Conservation (phyloP, 2,113 vertebrate genomes). For the Butastur rufipennis region DNA sequence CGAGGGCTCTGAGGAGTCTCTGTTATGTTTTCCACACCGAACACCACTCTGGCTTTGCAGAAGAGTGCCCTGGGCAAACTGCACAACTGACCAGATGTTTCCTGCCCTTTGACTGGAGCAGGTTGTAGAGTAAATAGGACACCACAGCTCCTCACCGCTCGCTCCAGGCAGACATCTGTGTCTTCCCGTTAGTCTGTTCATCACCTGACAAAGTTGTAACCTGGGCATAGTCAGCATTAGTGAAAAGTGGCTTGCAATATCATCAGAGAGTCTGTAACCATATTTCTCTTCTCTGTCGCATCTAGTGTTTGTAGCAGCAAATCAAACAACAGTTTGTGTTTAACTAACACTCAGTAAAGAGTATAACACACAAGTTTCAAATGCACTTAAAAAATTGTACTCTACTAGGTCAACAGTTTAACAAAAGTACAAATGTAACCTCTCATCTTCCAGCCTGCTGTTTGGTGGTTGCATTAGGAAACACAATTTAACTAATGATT, state of each 20-base stretch:
- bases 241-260: not conserved
- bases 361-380: not conserved
- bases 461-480: not conserved
- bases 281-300: not conserved
- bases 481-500: not conserved
- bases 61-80: not conserved
- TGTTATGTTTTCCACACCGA: not conserved
- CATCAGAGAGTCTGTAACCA: not conserved
- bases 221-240: not conserved
- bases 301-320: not conserved
- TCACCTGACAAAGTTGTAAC: not conserved
- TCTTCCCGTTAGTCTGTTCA: not conserved
- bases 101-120: not conserved
- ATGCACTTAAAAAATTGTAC: not conserved
- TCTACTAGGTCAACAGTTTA: not conserved
- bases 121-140: not conserved
- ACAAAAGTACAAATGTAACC: not conserved
- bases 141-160: not conserved
- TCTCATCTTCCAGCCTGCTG: not conserved
- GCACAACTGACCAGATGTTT: not conserved
- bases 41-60: not conserved
- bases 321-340: not conserved
- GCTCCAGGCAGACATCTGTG: not conserved
- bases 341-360: not conserved
- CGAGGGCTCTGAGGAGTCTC: not conserved